Conservation (phyloP, 2,113 vertebrate species). For the Austrofundulus limnaeus region DNA sequence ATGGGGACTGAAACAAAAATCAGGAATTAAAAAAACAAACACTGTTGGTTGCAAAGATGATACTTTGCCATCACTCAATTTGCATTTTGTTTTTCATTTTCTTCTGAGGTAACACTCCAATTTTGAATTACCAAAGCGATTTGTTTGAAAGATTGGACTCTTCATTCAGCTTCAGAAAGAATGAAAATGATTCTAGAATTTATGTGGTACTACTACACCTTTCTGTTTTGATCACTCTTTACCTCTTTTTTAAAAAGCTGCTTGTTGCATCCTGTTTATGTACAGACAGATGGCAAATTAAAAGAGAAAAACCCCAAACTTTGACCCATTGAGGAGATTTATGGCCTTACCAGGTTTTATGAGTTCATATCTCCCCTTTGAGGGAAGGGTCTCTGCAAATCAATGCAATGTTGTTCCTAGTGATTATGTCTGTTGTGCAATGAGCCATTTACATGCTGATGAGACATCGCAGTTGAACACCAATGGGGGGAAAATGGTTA, state of each 20-base stretch:
- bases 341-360: not conserved
- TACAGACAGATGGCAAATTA: not conserved
- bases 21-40: slow-evolving; percentile 2
- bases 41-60: slow-evolving; percentile 10
- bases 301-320: not conserved
- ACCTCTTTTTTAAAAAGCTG: slow-evolving; percentile 3
- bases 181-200: slow-evolving; percentile 15
- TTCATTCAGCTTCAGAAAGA: slow-evolving; percentile 5
- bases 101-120: slow-evolving; percentile 5
- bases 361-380: too few species aligned
- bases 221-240: slow-evolving; percentile 19
- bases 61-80: slow-evolving; percentile 15
- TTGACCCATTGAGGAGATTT: not conserved
- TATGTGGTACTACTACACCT: slow-evolving; percentile 2
- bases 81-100: slow-evolving; percentile 10
- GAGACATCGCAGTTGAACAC: not conserved
- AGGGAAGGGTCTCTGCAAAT: not conserved
- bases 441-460: not conserved
- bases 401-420: not conserved
- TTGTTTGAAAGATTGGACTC: slow-evolving; percentile 4
- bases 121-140: not conserved
- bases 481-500: not conserved
- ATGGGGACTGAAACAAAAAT: not conserved
- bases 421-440: not conserved
- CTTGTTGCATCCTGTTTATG: not conserved